phyloP scores from a whole-genome alignment of 2,113 vertebrate species.

The Sinocyclocheilus maitianheensis region DNA sequence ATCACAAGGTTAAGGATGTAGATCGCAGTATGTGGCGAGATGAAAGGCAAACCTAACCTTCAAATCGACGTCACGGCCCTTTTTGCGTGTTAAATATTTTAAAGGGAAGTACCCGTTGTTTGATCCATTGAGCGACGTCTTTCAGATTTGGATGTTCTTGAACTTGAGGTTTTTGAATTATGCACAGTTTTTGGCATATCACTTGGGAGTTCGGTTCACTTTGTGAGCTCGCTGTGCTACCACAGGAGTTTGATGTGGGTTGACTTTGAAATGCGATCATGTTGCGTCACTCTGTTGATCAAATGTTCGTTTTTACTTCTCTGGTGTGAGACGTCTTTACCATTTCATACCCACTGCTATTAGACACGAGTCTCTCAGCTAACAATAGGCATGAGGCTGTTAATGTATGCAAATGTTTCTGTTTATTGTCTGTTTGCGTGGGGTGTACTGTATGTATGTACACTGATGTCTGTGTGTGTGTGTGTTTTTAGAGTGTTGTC shows the following conservation, averaged over 20 bases:
- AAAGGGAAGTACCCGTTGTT: constrained; percentile 10
- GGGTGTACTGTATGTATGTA: neutral
- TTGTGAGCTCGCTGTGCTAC: constrained; percentile 1
- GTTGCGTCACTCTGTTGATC: constrained; percentile 35
- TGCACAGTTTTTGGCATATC: constrained; percentile 1
- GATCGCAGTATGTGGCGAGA: neutral
- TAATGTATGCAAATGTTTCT: constrained; percentile 3
- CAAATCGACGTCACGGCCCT: neutral
- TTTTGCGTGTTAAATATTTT: neutral
- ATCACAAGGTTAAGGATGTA: neutral
- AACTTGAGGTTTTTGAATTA: constrained; percentile 19
- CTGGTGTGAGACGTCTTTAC: neutral
- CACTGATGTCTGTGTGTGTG: neutral
- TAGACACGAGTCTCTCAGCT: constrained; percentile 1
- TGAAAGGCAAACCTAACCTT: constrained; percentile 15
- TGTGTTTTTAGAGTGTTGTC: constrained; percentile 7
- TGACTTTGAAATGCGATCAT: constrained; percentile 49
- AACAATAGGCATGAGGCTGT: constrained; percentile 14
- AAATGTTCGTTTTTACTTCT: constrained; percentile 8
- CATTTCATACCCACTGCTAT: neutral
- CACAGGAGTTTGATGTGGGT: constrained; percentile 32
- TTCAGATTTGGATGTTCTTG: constrained; percentile 26
- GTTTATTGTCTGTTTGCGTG: neutral
- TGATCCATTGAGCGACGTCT: constrained; percentile 29
- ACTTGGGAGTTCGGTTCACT: constrained; percentile 10